Percentiles rank a stretch among this genome's conserved stretches.
These are phyloP conservation scores for Geococcyx californianus DNA, from an alignment of 2,113 vertebrate species.

Conservation along the genomic window DNA sequence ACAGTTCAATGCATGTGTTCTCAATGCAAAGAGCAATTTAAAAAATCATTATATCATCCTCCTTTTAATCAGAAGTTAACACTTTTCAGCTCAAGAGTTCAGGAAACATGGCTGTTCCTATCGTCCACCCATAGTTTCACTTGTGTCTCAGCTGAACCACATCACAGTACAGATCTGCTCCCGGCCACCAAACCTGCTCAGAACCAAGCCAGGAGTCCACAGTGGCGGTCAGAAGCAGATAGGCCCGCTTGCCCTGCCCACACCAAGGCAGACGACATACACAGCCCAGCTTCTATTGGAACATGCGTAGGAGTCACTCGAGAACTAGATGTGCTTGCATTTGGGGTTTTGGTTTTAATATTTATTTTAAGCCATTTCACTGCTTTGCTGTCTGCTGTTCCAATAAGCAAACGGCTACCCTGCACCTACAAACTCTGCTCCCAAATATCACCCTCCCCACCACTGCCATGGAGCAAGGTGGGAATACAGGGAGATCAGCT, in stretches of 20 bases:
- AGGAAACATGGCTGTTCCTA: neutral
- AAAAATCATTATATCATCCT: neutral
- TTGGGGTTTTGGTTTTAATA: too few relatives aligned
- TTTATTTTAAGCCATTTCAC: neutral
- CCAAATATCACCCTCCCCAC: fast-evolving
- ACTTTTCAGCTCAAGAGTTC: neutral
- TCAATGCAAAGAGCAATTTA: neutral
- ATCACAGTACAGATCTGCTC: fast-evolving
- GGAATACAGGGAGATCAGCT: fast-evolving
- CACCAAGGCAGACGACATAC: fast-evolving
- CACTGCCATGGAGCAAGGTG: fast-evolving
- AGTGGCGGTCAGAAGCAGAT: fast-evolving
- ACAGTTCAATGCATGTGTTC: neutral
- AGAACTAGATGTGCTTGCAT: neutral
- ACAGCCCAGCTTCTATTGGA: neutral
- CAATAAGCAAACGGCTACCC: neutral
- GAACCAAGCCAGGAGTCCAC: neutral
- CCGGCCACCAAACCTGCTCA: neutral
- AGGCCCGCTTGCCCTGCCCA: neutral
- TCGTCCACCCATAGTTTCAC: neutral
- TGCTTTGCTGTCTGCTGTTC: neutral
- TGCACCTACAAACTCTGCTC: neutral
- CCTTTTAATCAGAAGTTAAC: neutral
- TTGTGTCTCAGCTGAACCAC: neutral
- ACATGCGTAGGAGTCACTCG: neutral